phyloP scores from a whole-genome alignment of 1,140 invertebrate species.

The Drosophila suzukii region DNA sequence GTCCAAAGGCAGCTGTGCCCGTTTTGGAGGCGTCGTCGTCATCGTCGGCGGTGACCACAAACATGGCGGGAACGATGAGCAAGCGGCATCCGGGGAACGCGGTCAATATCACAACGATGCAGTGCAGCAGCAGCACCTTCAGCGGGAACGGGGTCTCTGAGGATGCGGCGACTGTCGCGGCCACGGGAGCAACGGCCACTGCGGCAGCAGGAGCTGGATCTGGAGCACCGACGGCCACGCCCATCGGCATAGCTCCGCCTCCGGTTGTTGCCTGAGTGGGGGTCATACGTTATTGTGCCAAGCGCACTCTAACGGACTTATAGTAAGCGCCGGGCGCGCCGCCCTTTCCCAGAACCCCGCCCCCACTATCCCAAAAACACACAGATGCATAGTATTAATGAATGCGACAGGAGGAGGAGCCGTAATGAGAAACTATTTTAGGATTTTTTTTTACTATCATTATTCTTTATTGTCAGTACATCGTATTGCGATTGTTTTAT shows the following conservation, averaged over 20 bases:
- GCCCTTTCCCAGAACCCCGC: constrained; percentile 4
- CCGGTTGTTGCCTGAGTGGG: constrained; percentile 84
- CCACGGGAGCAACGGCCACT: constrained; percentile 13
- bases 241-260: constrained; percentile 72
- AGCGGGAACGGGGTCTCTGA: constrained; percentile 16
- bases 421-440: constrained; percentile 21
- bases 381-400: constrained; percentile 69
- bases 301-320: constrained; percentile 77
- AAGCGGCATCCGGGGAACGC: constrained; percentile 8
- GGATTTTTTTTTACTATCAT: constrained; percentile 39
- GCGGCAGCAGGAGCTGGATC: constrained; percentile 16
- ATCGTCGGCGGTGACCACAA: not conserved
- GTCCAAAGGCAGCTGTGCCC: constrained; percentile 22
- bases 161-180: constrained; percentile 2
- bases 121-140: constrained; percentile 47
- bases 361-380: constrained; percentile 14
- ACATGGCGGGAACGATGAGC: not conserved
- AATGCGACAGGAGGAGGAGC: constrained; percentile 28
- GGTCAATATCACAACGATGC: constrained; percentile 51
- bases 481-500: constrained; percentile 39
- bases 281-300: constrained; percentile 83
- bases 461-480: constrained; percentile 41
- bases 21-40: constrained; percentile 1
- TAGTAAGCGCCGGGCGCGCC: constrained; percentile 76
- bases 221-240: constrained; percentile 27